Evolutionary conservation across 2,888 invertebrate genomes (phyloP).

Genomic region (Phengaris alcon): DNA sequence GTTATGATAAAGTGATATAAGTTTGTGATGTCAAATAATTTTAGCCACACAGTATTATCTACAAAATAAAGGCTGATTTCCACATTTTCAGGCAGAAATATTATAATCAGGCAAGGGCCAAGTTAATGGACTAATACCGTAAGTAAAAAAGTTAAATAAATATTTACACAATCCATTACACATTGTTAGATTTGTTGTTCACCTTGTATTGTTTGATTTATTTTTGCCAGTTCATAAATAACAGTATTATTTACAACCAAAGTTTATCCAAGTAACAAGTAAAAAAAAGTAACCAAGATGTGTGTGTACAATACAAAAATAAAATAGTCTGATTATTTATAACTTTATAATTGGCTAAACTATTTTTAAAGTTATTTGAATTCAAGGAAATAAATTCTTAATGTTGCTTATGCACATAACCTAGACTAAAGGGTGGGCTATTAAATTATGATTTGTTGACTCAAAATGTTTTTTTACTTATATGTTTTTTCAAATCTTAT

Average conservation of each 20-base stretch:
- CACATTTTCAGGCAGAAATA: constrained; percentile 18
- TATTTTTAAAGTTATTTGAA: background rate
- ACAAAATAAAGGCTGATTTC: background rate
- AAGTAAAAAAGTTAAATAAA: background rate
- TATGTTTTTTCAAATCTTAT: too few species aligned
- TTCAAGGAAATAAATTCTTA: background rate
- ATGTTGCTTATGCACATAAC: too few species aligned
- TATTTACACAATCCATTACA: too few species aligned
- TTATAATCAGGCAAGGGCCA: constrained; percentile 13
- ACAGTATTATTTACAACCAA: background rate
- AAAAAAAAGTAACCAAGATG: background rate
- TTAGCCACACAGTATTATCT: background rate
- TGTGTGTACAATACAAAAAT: constrained; percentile 4
- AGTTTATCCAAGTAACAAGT: too few species aligned
- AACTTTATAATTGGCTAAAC: background rate
- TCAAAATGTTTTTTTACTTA: too few species aligned
- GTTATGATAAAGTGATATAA: background rate
- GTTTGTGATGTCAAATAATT: background rate
- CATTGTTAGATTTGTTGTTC: background rate
- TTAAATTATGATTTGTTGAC: too few species aligned
- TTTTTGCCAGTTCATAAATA: background rate
- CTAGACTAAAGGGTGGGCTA: too few species aligned
- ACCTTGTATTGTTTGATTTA: background rate
- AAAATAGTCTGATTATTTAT: background rate
- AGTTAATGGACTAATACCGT: constrained; percentile 25